Evolutionary conservation across 2,797 vertebrate species (phyloP).

Genomic region (Alosa sapidissima): DNA sequence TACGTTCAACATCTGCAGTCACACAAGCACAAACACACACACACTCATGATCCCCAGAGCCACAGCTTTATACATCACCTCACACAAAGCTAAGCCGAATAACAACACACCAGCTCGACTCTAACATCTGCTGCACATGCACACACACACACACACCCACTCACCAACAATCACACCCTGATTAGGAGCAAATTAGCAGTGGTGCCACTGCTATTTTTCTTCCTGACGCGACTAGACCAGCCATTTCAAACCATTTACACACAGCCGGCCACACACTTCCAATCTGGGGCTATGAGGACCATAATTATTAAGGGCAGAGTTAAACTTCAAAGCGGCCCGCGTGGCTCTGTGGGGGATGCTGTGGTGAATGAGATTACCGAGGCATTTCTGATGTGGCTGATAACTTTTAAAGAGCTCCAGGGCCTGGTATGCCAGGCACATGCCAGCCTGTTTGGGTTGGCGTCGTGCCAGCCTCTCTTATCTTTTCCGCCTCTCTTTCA

Average conservation of each 20-base stretch:
- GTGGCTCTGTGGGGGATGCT: slow-evolving; percentile 49
- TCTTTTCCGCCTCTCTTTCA: background rate
- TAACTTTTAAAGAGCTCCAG: slow-evolving; percentile 43
- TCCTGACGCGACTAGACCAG: slow-evolving; percentile 32
- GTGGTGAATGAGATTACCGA: slow-evolving; percentile 54
- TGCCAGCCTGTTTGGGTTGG: slow-evolving; percentile 39
- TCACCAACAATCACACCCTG: background rate
- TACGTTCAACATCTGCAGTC: slow-evolving; percentile 47
- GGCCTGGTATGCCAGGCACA: slow-evolving; percentile 39
- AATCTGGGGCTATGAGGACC: slow-evolving; percentile 3
- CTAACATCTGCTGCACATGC: background rate
- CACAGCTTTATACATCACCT: slow-evolving; percentile 8
- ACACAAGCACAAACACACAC: slow-evolving; percentile 10
- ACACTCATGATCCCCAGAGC: slow-evolving; percentile 33
- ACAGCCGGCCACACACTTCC: slow-evolving; percentile 36
- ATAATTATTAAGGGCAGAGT: slow-evolving; percentile 35
- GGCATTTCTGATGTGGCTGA: slow-evolving; percentile 58
- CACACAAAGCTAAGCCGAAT: slow-evolving; percentile 31
- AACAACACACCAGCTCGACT: background rate
- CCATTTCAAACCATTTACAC: slow-evolving; percentile 30
- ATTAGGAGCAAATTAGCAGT: slow-evolving; percentile 7
- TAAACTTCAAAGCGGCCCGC: slow-evolving; percentile 26
- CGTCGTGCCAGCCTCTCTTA: slow-evolving; percentile 41
- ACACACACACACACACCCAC: background rate
- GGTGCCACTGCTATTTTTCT: slow-evolving; percentile 23